phyloP scores from a whole-genome alignment of 2,888 invertebrate species.

The Pecten maximus region DNA sequence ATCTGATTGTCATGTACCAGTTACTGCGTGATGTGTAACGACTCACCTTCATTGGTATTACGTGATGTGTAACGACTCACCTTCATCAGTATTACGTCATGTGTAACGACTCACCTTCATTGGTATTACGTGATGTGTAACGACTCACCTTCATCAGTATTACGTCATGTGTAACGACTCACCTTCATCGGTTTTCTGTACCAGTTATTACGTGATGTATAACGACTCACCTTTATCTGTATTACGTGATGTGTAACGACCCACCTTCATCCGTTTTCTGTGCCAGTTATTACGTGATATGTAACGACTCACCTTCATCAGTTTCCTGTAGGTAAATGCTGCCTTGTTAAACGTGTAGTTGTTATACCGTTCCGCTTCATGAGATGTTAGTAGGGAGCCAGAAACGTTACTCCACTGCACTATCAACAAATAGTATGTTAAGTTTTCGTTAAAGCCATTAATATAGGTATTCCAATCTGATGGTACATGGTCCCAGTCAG shows the following conservation, averaged over 20 bases:
- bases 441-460: background rate
- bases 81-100: no score
- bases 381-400: background rate
- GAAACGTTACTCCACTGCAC: background rate
- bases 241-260: no score
- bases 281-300: background rate
- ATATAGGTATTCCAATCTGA: background rate
- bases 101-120: no score
- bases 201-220: no score
- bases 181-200: no score
- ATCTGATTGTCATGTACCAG: no score
- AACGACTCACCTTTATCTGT: background rate
- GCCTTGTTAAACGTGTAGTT: background rate
- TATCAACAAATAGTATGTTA: background rate
- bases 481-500: background rate
- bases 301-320: background rate
- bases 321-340: background rate
- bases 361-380: background rate
- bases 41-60: no score
- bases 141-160: no score
- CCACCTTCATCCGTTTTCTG: background rate
- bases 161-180: no score
- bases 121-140: no score
- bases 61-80: no score
- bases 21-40: no score